Percentiles rank a stretch among this genome's conserved stretches.
Evolutionary conservation across 2,113 vertebrate genomes (phyloP).

Genomic region (Dolichallabes microphthalmus): DNA sequence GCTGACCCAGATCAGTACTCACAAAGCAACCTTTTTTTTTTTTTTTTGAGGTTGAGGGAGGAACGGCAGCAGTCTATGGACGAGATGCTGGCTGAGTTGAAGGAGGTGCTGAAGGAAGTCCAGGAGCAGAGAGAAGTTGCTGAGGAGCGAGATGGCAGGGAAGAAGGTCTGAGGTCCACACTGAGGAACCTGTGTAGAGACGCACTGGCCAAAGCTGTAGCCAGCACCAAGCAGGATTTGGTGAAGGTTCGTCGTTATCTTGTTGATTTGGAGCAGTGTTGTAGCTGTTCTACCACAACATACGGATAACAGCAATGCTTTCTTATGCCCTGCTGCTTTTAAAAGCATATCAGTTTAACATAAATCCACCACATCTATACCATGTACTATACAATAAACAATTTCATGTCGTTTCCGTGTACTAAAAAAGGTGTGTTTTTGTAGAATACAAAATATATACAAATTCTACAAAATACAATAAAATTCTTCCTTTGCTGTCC

Average conservation of each 20-base stretch:
- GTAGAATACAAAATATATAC: too few species aligned
- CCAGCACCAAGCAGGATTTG: slow-evolving; percentile 71
- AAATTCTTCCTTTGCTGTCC: not conserved
- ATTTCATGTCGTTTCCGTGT: not conserved
- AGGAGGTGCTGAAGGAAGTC: slow-evolving; percentile 69
- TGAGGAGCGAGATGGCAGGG: slow-evolving; percentile 49
- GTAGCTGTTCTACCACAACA: not conserved
- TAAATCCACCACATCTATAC: too few species aligned
- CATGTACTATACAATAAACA: not conserved
- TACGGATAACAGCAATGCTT: not conserved
- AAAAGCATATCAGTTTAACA: too few species aligned
- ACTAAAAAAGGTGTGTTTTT: not conserved
- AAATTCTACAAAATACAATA: too few species aligned
- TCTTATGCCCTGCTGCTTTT: not conserved
- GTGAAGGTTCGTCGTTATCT: slow-evolving; percentile 72
- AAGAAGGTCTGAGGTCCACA: slow-evolving; percentile 24
- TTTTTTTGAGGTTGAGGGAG: slow-evolving; percentile 54
- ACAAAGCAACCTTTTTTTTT: not conserved
- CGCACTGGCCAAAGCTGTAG: slow-evolving; percentile 60
- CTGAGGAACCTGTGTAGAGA: slow-evolving; percentile 67
- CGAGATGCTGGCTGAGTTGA: slow-evolving; percentile 72
- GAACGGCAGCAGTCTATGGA: slow-evolving; percentile 68
- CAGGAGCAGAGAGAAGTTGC: slow-evolving; percentile 59
- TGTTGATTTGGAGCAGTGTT: not conserved
- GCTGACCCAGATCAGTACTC: not conserved